Conservation (phyloP, 1,140 invertebrate species). For the Euborellia annulipes region DNA sequence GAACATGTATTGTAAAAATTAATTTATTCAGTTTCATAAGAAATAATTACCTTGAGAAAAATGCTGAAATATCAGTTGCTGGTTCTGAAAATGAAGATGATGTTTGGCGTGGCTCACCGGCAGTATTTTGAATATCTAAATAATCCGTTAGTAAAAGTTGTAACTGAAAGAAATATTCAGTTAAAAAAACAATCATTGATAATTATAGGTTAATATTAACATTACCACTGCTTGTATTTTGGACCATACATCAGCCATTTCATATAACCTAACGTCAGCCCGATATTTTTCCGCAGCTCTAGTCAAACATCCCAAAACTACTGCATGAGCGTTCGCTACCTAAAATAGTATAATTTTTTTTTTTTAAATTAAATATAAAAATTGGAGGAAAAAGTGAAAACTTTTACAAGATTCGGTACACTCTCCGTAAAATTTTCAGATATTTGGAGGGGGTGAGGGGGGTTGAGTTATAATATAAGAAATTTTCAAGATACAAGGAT, state of each 20-base stretch:
- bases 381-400: too few relatives aligned
- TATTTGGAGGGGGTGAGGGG: too few relatives aligned
- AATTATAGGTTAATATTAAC: slow-evolving; percentile 13
- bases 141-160: slow-evolving; percentile 66
- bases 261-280: slow-evolving; percentile 43
- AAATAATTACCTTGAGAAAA: slow-evolving; percentile 36
- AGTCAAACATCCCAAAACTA: slow-evolving; percentile 43
- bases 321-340: slow-evolving; percentile 49
- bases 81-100: slow-evolving; percentile 38
- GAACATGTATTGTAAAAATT: slow-evolving; percentile 3
- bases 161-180: slow-evolving; percentile 36
- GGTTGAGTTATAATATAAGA: too few relatives aligned
- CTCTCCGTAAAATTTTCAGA: too few relatives aligned
- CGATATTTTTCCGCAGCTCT: slow-evolving; percentile 37
- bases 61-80: slow-evolving; percentile 41
- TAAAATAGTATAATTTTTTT: too few relatives aligned
- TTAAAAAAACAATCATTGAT: slow-evolving; percentile 6
- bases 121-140: slow-evolving; percentile 58
- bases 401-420: too few relatives aligned
- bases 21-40: not conserved
- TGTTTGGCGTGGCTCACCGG: slow-evolving; percentile 38
- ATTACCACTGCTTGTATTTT: slow-evolving; percentile 74
- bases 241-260: slow-evolving; percentile 72
- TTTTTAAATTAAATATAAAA: too few relatives aligned
- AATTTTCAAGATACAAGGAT: too few relatives aligned